A percentile compares a stretch with the other conserved stretches of the same genome.
Evolutionary conservation across 2,888 invertebrate genomes (phyloP).

Genomic region (Selenia dentaria): DNA sequence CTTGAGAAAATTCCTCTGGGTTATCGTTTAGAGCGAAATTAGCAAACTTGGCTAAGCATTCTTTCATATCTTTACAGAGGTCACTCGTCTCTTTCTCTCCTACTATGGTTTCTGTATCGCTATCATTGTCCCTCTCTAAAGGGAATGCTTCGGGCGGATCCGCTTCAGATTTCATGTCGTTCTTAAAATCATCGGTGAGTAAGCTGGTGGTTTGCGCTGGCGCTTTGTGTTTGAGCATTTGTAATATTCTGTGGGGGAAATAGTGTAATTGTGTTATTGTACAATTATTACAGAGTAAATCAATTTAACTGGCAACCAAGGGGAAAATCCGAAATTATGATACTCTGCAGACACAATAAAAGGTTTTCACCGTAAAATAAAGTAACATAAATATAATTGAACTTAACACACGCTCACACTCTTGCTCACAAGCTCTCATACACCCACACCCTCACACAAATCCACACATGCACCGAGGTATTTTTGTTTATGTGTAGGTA

Average conservation of each 20-base stretch:
- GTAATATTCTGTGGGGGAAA: conserved; percentile 49
- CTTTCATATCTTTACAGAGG: conserved; percentile 67
- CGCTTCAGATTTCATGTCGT: conserved; percentile 39
- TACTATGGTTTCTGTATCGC: conserved; percentile 64
- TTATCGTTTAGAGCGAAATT: conserved; percentile 59
- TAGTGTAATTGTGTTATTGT: too few relatives aligned
- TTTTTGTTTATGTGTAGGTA: too few relatives aligned
- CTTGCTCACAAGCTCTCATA: too few relatives aligned
- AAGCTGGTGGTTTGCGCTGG: conserved; percentile 46
- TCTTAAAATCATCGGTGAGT: conserved; percentile 41
- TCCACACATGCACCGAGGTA: too few relatives aligned
- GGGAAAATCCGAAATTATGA: too few relatives aligned
- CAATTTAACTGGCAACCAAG: too few relatives aligned
- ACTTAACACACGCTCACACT: too few relatives aligned
- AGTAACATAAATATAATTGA: too few relatives aligned
- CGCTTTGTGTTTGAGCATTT: conserved; percentile 64
- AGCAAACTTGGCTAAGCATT: conserved; percentile 70
- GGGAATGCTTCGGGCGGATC: conserved; percentile 72
- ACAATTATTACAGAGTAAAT: too few relatives aligned
- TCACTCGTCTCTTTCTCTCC: conserved; percentile 57
- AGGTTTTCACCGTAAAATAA: too few relatives aligned
- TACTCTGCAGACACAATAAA: too few relatives aligned
- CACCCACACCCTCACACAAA: too few relatives aligned
- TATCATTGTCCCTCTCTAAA: conserved; percentile 62
- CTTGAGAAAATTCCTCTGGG: conserved; percentile 36